A percentile compares a stretch with the other conserved stretches of the same genome.
phyloP scores from a whole-genome alignment of 2,888 invertebrate genomes.

The Mimachlamys varia region DNA sequence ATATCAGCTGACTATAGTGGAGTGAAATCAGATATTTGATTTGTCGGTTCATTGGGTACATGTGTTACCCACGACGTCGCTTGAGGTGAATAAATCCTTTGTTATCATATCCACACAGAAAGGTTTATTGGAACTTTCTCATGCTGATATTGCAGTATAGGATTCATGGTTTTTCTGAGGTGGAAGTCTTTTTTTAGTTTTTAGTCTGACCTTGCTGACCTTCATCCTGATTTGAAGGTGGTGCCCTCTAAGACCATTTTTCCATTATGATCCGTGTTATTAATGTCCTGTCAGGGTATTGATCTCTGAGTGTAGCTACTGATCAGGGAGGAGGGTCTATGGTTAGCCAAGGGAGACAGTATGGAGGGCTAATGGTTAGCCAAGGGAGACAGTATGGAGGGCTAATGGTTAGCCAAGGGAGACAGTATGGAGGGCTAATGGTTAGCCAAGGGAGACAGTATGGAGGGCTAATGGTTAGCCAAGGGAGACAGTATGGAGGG shows the following conservation, averaged over 20 bases:
- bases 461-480: background rate
- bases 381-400: background rate
- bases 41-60: background rate
- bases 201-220: too few species aligned
- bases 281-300: background rate
- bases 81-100: background rate
- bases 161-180: background rate
- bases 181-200: background rate
- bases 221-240: background rate
- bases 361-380: background rate
- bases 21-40: constrained; percentile 3
- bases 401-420: background rate
- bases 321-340: constrained; percentile 2
- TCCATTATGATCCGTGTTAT: background rate
- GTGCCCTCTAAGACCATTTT: background rate
- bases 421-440: background rate
- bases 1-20: background rate
- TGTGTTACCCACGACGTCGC: background rate
- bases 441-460: background rate
- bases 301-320: background rate
- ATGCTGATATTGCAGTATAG: constrained; percentile 6
- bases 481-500: too few species aligned
- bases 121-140: background rate
- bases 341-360: background rate
- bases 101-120: background rate